Evolutionary conservation across 2,888 invertebrate species (phyloP), one percentile per base, ranked within the genome.

Genomic region (Macrosiphum euphorbiae): DNA sequence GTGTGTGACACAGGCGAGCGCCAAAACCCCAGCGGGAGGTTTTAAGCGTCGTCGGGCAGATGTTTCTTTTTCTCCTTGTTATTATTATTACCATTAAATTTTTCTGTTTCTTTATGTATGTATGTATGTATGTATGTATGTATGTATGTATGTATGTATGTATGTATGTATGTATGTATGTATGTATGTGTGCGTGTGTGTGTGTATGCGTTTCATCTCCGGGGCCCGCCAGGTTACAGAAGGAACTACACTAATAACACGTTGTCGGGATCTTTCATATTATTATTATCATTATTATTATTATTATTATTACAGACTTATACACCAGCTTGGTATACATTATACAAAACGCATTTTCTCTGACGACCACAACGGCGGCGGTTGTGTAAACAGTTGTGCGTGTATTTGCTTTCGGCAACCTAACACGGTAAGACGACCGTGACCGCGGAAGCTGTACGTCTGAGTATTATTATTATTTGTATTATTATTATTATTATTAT

Each of bases 1-100:
- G 50, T 88, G 92, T 92, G 89, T 85, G 93, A 90, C 93, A 90
- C 58, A 55, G 84, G 44, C 44, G 78, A 90, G 86, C n/a, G 41
- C 86, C 58, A 91, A 89, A 85, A 84, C 47, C 87, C 35, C 93
- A 90, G 93, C 93, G 47, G 93, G 93, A 93, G 90, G 85, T 93
- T 90, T 50, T 55, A 90, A 93, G 50, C 58, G 85, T 93, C 93
- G 10, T 93, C 93, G 10, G 93, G 61, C 93, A 93, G 93, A 89
- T 93, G 93, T 93, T 93, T 85, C 90, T 93, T 90, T 86, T 90
- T 86, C 88, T 93, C 84, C 85, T 26, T 5, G 58, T 93, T 89
- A 47, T 88, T 93, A 67, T 67, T 78, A 55, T 55, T 52, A 52
- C 58, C 61, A 91, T 91, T 84, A 91, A 52, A 55, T 87, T 61